A percentile compares a stretch with the other conserved stretches of the same genome.
phyloP scores from a whole-genome alignment of 2,888 invertebrate species.

The Hyles lineata region DNA sequence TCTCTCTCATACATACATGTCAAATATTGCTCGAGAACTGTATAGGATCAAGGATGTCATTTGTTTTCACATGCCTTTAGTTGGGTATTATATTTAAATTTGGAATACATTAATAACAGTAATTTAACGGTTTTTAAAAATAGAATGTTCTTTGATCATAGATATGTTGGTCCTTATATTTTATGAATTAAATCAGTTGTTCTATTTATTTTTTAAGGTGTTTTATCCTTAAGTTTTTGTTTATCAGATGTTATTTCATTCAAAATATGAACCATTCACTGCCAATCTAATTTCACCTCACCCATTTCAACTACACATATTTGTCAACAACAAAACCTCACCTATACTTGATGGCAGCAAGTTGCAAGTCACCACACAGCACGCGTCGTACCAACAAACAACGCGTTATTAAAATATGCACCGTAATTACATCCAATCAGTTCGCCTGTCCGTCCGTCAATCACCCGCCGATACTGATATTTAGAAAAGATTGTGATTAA shows the following conservation, averaged over 20 bases:
- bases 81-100: neutral
- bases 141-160: neutral
- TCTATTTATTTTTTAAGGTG: too few relatives aligned
- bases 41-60: too few relatives aligned
- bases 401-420: slow-evolving; percentile 75
- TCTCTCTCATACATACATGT: too few relatives aligned
- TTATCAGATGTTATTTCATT: too few relatives aligned
- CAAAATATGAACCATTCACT: too few relatives aligned
- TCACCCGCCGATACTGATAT: slow-evolving; percentile 54
- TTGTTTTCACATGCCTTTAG: too few relatives aligned
- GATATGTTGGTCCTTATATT: too few relatives aligned
- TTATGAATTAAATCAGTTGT: too few relatives aligned
- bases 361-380: slow-evolving; percentile 18
- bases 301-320: too few relatives aligned
- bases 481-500: slow-evolving; percentile 51
- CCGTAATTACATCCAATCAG: slow-evolving; percentile 82
- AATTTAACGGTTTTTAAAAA: neutral
- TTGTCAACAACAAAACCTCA: too few relatives aligned
- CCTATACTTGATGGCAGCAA: neutral
- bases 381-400: slow-evolving; percentile 40
- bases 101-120: neutral
- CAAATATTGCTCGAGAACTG: neutral
- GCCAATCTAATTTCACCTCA: too few relatives aligned
- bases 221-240: too few relatives aligned
- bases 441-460: slow-evolving; percentile 74